Conservation (phyloP, 2,888 invertebrate genomes). For the Trichopria drosophilae region DNA sequence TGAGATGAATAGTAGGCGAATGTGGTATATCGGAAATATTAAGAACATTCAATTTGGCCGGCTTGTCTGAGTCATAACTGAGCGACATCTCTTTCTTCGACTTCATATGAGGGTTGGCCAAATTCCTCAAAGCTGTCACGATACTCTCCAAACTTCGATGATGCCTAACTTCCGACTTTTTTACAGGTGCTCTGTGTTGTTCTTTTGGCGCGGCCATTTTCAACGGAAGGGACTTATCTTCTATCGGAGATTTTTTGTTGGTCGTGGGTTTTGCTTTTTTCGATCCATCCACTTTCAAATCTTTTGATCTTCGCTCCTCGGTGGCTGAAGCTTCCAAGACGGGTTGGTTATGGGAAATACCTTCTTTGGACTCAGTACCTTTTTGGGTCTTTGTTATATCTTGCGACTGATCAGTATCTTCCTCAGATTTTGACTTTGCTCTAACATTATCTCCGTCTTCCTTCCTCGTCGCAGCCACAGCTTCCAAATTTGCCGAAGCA, state of each 20-base stretch:
- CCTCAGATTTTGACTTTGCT: slow-evolving; percentile 16
- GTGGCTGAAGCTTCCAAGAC: too few species aligned
- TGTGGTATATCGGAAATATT: slow-evolving; percentile 23
- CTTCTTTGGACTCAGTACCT: slow-evolving; percentile 28
- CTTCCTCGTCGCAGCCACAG: slow-evolving; percentile 14
- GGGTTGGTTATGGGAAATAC: too few species aligned
- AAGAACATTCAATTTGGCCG: slow-evolving; percentile 16
- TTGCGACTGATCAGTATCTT: slow-evolving; percentile 2
- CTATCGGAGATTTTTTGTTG: background rate
- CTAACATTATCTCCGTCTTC: too few species aligned
- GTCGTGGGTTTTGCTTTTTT: background rate
- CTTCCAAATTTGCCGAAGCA: slow-evolving; percentile 10
- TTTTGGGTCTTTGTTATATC: slow-evolving; percentile 13
- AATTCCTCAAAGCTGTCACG: slow-evolving; percentile 20
- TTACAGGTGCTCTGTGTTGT: too few species aligned
- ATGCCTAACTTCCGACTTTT: too few species aligned
- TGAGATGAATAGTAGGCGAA: slow-evolving; percentile 61
- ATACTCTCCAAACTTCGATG: slow-evolving; percentile 25
- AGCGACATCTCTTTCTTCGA: slow-evolving; percentile 28
- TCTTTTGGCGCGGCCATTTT: too few species aligned
- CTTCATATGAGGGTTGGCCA: slow-evolving; percentile 45
- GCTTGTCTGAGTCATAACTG: slow-evolving; percentile 3
- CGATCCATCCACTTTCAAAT: background rate
- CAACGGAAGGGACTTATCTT: slow-evolving; percentile 3
- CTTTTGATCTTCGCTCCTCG: slow-evolving; percentile 39